phyloP scores from a whole-genome alignment of 2,888 invertebrate species.

The Bombyx huttoni region DNA sequence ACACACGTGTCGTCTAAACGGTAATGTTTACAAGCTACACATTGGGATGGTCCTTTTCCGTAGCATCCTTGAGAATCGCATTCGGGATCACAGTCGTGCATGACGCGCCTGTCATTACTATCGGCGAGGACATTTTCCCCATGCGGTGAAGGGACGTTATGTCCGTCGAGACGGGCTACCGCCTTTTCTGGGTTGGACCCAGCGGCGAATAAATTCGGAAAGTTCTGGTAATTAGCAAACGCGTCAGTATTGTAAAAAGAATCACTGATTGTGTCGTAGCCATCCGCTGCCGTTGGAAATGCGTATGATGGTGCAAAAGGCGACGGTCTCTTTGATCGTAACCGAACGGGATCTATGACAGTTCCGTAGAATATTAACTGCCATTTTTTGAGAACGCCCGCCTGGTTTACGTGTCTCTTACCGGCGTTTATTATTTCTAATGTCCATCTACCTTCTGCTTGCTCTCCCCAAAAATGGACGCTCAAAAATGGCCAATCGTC shows the following conservation, averaged over 20 bases:
- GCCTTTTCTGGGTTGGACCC: slow-evolving; percentile 84
- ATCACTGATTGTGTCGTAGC: slow-evolving; percentile 72
- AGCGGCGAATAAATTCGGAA: slow-evolving; percentile 83
- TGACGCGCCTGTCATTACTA: slow-evolving; percentile 73
- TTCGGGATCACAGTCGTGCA: slow-evolving; percentile 85
- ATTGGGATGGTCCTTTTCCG: slow-evolving; percentile 87
- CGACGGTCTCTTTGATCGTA: slow-evolving; percentile 64
- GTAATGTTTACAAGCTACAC: slow-evolving; percentile 86
- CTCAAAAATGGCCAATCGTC: slow-evolving; percentile 99
- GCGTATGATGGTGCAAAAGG: slow-evolving; percentile 67
- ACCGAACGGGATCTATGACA: slow-evolving; percentile 84
- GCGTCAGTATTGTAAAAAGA: slow-evolving; percentile 78
- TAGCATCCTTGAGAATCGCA: slow-evolving; percentile 86
- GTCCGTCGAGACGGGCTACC: slow-evolving; percentile 78
- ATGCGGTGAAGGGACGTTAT: slow-evolving; percentile 74
- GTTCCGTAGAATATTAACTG: slow-evolving; percentile 97
- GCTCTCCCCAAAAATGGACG: slow-evolving; percentile 98
- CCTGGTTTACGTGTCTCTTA: slow-evolving; percentile 85
- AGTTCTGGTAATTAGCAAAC: slow-evolving; percentile 82
- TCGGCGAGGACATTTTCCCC: slow-evolving; percentile 74
- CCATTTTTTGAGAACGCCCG: slow-evolving; percentile 94
- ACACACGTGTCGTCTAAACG: slow-evolving; percentile 89
- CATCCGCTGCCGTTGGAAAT: slow-evolving; percentile 78
- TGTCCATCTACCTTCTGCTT: slow-evolving; percentile 90
- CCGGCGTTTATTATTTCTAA: slow-evolving; percentile 83